phyloP scores from a whole-genome alignment of 2,113 vertebrate genomes.

The Pedetes capensis region DNA sequence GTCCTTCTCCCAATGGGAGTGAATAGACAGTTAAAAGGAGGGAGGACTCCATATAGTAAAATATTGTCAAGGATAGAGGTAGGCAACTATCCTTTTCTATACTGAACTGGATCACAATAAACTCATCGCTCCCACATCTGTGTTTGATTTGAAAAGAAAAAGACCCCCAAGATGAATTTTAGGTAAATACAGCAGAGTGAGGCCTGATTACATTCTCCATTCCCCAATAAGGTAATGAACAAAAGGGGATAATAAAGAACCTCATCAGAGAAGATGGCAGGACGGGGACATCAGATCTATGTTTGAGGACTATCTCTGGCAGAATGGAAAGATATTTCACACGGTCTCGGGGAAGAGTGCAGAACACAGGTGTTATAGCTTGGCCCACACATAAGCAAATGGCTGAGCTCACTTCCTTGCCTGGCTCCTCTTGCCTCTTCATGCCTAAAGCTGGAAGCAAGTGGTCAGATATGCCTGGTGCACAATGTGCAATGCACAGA shows the following conservation, averaged over 20 bases:
- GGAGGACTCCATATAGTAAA: not conserved
- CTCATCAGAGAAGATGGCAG: not conserved
- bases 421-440: not conserved
- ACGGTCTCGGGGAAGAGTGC: not conserved
- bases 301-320: not conserved
- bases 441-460: not conserved
- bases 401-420: not conserved
- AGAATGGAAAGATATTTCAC: not conserved
- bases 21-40: not conserved
- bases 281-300: not conserved
- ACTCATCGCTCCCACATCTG: not conserved
- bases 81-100: not conserved
- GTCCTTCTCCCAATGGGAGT: no score
- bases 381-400: not conserved
- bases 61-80: not conserved
- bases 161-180: not conserved
- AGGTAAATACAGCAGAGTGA: not conserved
- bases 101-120: not conserved
- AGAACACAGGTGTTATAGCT: not conserved
- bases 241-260: not conserved
- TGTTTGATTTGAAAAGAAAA: slow-evolving; percentile 20
- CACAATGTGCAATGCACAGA: not conserved
- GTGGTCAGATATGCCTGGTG: not conserved
- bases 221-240: not conserved
- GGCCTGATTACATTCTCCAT: not conserved